phyloP scores from a whole-genome alignment of 2,888 invertebrate species.

The Chymomyza amoena region DNA sequence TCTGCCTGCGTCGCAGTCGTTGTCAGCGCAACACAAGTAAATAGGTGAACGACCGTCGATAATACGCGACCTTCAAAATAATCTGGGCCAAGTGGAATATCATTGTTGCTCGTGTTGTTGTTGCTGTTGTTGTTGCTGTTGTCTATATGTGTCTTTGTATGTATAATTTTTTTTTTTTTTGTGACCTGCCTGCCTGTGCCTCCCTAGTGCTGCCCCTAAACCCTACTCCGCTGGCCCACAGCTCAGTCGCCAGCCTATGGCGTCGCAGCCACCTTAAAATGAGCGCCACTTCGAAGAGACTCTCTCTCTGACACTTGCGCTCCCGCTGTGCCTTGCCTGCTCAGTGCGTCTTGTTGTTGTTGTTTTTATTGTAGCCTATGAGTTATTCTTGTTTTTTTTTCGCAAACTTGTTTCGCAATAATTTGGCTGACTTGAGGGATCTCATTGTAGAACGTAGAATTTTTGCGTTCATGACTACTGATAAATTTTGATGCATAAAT shows the following conservation, averaged over 20 bases:
- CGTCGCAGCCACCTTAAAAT: background rate
- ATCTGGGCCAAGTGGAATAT: conserved; percentile 79
- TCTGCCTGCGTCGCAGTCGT: conserved; percentile 19
- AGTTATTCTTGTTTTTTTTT: background rate
- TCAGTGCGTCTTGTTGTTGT: background rate
- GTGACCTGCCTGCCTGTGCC: conserved; percentile 4
- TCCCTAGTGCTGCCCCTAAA: background rate
- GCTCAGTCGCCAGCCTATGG: background rate
- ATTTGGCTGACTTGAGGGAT: background rate
- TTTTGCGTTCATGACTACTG: background rate
- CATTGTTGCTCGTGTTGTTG: conserved; percentile 45
- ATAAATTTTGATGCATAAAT: background rate
- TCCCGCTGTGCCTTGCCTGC: background rate
- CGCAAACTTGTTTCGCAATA: background rate
- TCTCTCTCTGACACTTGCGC: background rate
- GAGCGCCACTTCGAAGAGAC: background rate
- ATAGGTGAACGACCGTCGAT: conserved; percentile 79
- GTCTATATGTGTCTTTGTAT: conserved; percentile 17
- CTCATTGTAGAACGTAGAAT: background rate
- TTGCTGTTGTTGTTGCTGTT: conserved; percentile 16
- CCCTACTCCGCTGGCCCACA: background rate
- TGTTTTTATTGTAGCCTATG: background rate
- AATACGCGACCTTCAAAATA: conserved; percentile 78
- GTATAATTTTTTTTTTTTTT: conserved; percentile 19
- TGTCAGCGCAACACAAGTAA: conserved; percentile 49